Conservation (phyloP, 2,888 invertebrate genomes). For the Linnaemya tessellans region DNA sequence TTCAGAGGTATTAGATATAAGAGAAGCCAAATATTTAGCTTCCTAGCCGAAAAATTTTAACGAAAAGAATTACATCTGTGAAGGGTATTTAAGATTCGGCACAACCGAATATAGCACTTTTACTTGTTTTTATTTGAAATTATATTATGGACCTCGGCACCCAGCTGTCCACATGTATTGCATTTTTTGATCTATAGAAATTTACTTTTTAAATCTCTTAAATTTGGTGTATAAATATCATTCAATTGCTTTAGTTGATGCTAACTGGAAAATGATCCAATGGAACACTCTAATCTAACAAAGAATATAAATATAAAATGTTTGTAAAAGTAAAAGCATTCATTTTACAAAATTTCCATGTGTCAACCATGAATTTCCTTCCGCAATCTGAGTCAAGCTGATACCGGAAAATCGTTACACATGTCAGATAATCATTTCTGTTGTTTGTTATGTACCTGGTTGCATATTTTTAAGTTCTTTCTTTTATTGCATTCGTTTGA, state of each 20-base stretch:
- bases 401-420: slow-evolving; percentile 51
- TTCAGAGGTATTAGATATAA: no score
- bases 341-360: slow-evolving; percentile 30
- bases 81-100: no score
- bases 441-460: background rate
- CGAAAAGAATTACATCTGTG: no score
- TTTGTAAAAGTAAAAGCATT: background rate
- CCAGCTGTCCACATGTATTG: no score
- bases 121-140: no score
- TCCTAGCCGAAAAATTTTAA: no score
- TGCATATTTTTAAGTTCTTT: background rate
- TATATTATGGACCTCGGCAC: no score
- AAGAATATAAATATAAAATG: background rate
- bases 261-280: background rate
- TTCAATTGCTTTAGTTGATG: background rate
- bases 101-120: no score
- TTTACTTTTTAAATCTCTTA: background rate
- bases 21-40: no score
- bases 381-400: slow-evolving; percentile 43
- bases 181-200: background rate
- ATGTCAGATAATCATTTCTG: slow-evolving; percentile 31
- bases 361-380: slow-evolving; percentile 54
- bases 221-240: background rate
- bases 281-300: background rate
- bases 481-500: no score